Conservation (phyloP, 2,113 vertebrate species). For the Muntiacus muntjak region DNA sequence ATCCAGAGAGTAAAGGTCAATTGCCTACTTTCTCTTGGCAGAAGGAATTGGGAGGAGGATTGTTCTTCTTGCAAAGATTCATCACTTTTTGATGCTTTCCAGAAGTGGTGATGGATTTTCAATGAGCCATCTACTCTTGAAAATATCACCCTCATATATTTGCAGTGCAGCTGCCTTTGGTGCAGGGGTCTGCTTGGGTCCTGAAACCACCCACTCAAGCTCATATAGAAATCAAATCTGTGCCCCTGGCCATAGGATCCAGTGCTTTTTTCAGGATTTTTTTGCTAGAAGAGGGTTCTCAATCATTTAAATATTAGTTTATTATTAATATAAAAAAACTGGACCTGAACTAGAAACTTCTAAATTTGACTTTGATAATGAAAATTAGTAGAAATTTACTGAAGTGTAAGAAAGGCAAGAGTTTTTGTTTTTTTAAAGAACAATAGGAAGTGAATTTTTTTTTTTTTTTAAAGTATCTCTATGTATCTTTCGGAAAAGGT, state of each 20-base stretch:
- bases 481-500: neutral
- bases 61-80: constrained; percentile 53
- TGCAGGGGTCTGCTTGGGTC: neutral
- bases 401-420: neutral
- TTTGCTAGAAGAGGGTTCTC: neutral
- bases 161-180: neutral
- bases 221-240: neutral
- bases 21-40: constrained; percentile 63
- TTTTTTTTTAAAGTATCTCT: neutral
- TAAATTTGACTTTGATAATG: neutral
- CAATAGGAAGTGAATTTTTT: neutral
- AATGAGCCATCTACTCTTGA: constrained; percentile 1
- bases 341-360: neutral
- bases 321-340: neutral
- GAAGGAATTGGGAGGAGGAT: constrained; percentile 34
- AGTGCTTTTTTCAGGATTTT: neutral
- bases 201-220: neutral
- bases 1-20: constrained; percentile 67
- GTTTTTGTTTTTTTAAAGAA: neutral
- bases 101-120: constrained; percentile 63
- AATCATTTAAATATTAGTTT: neutral
- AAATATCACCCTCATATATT: neutral
- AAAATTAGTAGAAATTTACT: neutral
- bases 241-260: neutral
- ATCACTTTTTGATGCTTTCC: constrained; percentile 64